Evolutionary conservation across 2,797 vertebrate genomes (phyloP), one percentile per base, ranked within the genome.

Genomic region (Oryzias sinensis): DNA sequence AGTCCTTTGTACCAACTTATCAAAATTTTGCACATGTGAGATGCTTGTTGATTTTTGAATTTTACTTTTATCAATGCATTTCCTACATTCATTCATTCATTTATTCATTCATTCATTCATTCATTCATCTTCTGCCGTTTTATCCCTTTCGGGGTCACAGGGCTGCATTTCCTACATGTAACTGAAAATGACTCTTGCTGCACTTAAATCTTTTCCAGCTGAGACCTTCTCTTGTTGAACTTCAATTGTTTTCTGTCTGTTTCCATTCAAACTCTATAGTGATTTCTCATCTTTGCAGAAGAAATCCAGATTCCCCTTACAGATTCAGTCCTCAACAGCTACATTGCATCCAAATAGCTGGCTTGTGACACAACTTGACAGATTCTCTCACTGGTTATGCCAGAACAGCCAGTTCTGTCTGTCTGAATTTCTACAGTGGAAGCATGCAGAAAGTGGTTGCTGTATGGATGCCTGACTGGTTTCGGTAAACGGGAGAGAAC

Each of bases 301-400:
- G 63, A 76, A 83, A 63, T 75, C 83, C 85, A 89, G 87, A 81
- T 74, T 51, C 27, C 78, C 74, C 74, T 66, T 45, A 65, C 47
- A 56, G 17, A 57, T 68, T 71, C 55, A 53, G 70, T 70, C 68
- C 56, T 58, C 43, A 9, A 50, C 56, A 37, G 53, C 59, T 62
- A 66, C 18, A 43, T 33, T 43, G 22, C 55, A 46, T 66, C 15
- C 6, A 24, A 57, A 27, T 17, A 18, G 48, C 48, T 40, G 22
- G 42, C 68, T 69, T 43, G 43, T 78, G 53, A 45, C 66, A 45
- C 2, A 5, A 1, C 24, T 33, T 67, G 71, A 76, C 64, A 6
- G 50, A 77, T 65, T 15, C 57, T 60, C 9, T 60, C 43, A 42
- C 67, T 64, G 7, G 70, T 73, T 70, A 5, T 65, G 48, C 81